Evolutionary conservation across 2,888 invertebrate species (phyloP).

Genomic region (Ypsolopha scabrella): DNA sequence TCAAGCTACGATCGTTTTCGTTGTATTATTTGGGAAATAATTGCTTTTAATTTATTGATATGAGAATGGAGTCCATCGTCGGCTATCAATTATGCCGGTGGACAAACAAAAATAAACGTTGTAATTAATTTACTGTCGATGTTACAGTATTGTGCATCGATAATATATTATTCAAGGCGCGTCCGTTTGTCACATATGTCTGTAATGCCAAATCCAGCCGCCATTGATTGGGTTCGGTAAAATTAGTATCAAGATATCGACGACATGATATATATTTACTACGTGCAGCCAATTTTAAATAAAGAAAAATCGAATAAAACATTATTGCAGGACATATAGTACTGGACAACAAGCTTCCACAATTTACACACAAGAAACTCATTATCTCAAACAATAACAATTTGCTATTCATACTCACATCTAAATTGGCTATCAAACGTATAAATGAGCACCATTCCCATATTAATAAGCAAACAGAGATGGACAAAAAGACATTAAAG

Average conservation of each 20-base stretch:
- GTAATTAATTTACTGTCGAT: neutral
- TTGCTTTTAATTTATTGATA: neutral
- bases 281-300: too few species aligned
- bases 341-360: too few species aligned
- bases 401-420: constrained; percentile 20
- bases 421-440: constrained; percentile 24
- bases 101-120: neutral
- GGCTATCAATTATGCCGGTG: neutral
- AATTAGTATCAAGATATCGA: neutral
- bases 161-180: neutral
- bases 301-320: too few species aligned
- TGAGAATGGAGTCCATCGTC: neutral
- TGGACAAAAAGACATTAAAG: constrained; percentile 41
- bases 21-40: neutral
- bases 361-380: too few species aligned
- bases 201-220: neutral
- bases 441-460: constrained; percentile 17
- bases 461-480: constrained; percentile 37
- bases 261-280: too few species aligned
- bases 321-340: neutral
- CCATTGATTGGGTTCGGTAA: neutral
- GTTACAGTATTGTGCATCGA: neutral
- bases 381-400: neutral
- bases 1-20: neutral
- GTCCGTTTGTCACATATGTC: neutral